Base-by-base conservation (phyloP, 2,113 vertebrate genomes). In the Psophia crepitans region DNA sequence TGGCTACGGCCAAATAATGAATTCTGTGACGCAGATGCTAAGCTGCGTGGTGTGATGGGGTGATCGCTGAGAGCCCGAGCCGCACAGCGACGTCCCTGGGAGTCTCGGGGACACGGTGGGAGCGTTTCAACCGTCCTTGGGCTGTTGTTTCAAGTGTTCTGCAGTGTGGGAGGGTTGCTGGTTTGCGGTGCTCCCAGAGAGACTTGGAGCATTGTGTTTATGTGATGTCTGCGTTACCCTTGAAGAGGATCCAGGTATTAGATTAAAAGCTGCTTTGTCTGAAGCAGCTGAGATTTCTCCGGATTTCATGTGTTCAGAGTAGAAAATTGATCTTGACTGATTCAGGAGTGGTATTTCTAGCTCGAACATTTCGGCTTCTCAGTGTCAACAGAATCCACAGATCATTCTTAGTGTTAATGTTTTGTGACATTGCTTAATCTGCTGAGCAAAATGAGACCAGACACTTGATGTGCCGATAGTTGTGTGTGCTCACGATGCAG, bases 51-150 rank as follows among this genome's bases (percentile, higher is more conserved):
- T 37, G 32, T 33, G 51, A 23, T 39, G 68, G 53, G 53, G 37
- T 49, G 39, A 51, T 10, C 3, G 9, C 33, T 3, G 4, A 24
- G 51, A 18, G 18, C 30, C 21, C 0, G 6, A 74, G 61, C n/a
- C 0, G 0, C 14, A 8, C n/a, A 10, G 21, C 0, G 1, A 17
- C 1, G 0, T 56, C 66, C 61, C 41, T 33, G 35, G 39, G 27
- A n/a, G 56, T n/a, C 32, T 51, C 0, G 1, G 35, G 37, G 68
- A 7, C 6, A 3, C 0, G 2, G 9, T 32, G 24, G 53, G 41
- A 74, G 32, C 3, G 3, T 87, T 71, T 83, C 39, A 58, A 0
- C 16, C 17, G 49, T 79, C 35, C 19, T 49, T 1, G 3, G 33
- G 27, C 30, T 0, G 1, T 73, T 66, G 65, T 30, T 78, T 56